phyloP scores from a whole-genome alignment of 2,113 vertebrate genomes.

The Hippoglossus stenolepis region DNA sequence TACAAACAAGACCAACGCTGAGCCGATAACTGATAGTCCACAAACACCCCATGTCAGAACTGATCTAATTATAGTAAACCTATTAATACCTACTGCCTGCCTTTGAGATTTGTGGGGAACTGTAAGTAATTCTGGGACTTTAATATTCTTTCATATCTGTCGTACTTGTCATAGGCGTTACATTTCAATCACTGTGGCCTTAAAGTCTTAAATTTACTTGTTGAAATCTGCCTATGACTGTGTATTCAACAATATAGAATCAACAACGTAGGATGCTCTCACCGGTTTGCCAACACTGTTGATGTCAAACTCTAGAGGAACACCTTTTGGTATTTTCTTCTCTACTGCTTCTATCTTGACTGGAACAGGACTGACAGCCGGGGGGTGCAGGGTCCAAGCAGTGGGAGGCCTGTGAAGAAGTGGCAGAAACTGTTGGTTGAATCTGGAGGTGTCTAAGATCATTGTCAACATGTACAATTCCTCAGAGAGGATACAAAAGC shows the following conservation, averaged over 20 bases:
- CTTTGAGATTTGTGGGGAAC: too few species aligned
- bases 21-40: too few species aligned
- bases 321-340: slow-evolving; percentile 93
- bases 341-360: slow-evolving; percentile 85
- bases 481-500: not conserved
- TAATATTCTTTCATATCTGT: too few species aligned
- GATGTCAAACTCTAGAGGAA: slow-evolving; percentile 95
- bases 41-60: too few species aligned
- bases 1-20: too few species aligned
- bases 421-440: not conserved
- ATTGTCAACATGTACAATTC: not conserved
- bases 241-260: not conserved
- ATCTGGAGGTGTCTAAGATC: not conserved
- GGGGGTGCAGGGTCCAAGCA: slow-evolving; percentile 87
- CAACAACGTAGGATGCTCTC: slow-evolving; percentile 44
- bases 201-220: too few species aligned
- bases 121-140: not conserved
- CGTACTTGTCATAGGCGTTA: not conserved
- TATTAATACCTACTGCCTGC: too few species aligned
- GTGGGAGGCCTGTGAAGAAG: slow-evolving; percentile 85
- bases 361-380: slow-evolving; percentile 78
- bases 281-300: slow-evolving; percentile 97
- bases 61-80: too few species aligned
- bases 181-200: not conserved
- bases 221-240: not conserved